Conservation (phyloP, 2,888 invertebrate species). For the Archips xylosteana region DNA sequence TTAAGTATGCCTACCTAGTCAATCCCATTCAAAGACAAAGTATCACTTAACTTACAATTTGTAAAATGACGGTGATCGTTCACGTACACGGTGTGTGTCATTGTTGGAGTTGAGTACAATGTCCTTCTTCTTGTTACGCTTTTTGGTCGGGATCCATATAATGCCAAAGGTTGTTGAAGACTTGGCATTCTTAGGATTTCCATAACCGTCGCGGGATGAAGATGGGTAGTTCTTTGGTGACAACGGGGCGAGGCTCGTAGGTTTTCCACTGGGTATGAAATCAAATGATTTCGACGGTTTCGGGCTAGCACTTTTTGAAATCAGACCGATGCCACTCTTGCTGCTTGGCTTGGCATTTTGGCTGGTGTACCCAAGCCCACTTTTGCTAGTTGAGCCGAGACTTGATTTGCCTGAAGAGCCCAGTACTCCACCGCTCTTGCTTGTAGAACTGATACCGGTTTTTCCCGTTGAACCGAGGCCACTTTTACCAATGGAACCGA, state of each 20-base stretch:
- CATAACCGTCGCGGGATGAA: slow-evolving; percentile 48
- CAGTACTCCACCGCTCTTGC: slow-evolving; percentile 11
- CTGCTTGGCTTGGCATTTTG: slow-evolving; percentile 20
- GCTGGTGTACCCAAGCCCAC: slow-evolving; percentile 3
- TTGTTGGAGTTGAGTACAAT: slow-evolving; percentile 64
- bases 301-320: slow-evolving; percentile 30
- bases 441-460: slow-evolving; percentile 24
- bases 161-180: slow-evolving; percentile 66
- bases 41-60: slow-evolving; percentile 63
- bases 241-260: slow-evolving; percentile 37
- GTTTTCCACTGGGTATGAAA: slow-evolving; percentile 34
- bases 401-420: slow-evolving; percentile 50
- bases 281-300: slow-evolving; percentile 37
- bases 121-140: slow-evolving; percentile 71
- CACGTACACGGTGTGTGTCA: slow-evolving; percentile 56
- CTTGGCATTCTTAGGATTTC: slow-evolving; percentile 60
- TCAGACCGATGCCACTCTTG: slow-evolving; percentile 21
- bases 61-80: slow-evolving; percentile 74
- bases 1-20: no score
- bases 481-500: slow-evolving; percentile 50
- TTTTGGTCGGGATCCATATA: slow-evolving; percentile 74
- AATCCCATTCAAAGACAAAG: no score
- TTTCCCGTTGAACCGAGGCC: slow-evolving; percentile 27
- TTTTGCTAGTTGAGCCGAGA: slow-evolving; percentile 47
- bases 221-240: slow-evolving; percentile 56